Evolutionary conservation across 2,797 vertebrate genomes (phyloP).

Genomic region (Chlorospingus semifuscus): DNA sequence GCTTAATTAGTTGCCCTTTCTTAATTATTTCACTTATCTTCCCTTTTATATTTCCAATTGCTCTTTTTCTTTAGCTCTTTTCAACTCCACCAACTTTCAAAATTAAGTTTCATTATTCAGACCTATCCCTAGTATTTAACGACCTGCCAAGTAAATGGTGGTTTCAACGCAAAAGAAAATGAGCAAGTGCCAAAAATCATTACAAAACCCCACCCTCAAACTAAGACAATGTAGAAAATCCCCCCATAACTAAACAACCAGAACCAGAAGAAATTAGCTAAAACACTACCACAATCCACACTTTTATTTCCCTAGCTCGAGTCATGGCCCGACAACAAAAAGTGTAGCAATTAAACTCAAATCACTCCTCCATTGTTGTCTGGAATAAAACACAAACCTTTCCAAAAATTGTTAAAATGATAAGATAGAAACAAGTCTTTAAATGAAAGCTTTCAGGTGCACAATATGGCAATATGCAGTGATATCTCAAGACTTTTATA

Average conservation of each 20-base stretch:
- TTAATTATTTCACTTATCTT: not conserved
- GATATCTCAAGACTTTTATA: not conserved
- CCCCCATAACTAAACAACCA: rapidly evolving
- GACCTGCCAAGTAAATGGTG: not conserved
- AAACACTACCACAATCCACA: not conserved
- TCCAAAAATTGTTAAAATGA: not conserved
- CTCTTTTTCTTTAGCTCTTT: not conserved
- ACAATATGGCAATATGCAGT: not conserved
- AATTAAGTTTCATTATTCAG: not conserved
- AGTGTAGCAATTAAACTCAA: not conserved
- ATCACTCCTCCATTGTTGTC: not conserved
- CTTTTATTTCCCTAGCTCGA: not conserved
- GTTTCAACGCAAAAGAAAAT: not conserved
- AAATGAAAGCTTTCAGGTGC: not conserved
- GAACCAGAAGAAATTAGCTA: not conserved
- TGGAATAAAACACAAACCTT: not conserved
- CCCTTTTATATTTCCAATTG: not conserved
- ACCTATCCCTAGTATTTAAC: not conserved
- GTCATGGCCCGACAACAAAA: not conserved
- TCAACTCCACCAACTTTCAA: not conserved
- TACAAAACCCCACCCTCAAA: rapidly evolving
- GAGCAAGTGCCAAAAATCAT: not conserved
- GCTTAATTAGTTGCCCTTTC: not conserved
- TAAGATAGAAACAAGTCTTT: not conserved
- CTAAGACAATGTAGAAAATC: not conserved